Conservation (phyloP, 2,113 vertebrate genomes). For the Enhydra lutris region DNA sequence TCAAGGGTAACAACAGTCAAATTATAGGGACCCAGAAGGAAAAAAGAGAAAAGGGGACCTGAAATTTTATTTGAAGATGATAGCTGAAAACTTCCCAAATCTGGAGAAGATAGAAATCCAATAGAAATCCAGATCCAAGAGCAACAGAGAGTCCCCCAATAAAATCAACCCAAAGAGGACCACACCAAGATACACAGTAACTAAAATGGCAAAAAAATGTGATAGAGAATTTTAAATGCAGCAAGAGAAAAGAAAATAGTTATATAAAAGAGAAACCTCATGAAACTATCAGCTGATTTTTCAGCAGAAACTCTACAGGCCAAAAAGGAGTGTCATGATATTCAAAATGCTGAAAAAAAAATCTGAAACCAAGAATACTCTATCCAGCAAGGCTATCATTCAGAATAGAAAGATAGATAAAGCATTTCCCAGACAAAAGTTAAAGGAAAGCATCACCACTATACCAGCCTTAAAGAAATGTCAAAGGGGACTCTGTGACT, state of each 20-base stretch:
- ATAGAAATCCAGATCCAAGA: not conserved
- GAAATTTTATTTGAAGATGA: not conserved
- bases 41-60: not conserved
- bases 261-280: not conserved
- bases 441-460: not conserved
- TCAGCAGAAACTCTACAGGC: not conserved
- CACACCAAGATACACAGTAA: not conserved
- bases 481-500: not conserved
- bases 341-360: not conserved
- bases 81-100: not conserved
- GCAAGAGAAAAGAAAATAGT: not conserved
- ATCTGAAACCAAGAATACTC: not conserved
- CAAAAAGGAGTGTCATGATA: not conserved
- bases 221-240: not conserved
- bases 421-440: not conserved
- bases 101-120: not conserved
- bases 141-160: not conserved
- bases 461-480: not conserved
- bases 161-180: not conserved
- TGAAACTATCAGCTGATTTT: not conserved
- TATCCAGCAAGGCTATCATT: not conserved
- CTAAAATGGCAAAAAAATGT: not conserved
- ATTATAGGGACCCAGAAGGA: not conserved
- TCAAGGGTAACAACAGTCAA: not conserved
- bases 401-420: not conserved